Percentiles rank a stretch among this genome's conserved stretches.
Evolutionary conservation across 2,888 invertebrate genomes (phyloP).

Genomic region (Carabus problematicus): DNA sequence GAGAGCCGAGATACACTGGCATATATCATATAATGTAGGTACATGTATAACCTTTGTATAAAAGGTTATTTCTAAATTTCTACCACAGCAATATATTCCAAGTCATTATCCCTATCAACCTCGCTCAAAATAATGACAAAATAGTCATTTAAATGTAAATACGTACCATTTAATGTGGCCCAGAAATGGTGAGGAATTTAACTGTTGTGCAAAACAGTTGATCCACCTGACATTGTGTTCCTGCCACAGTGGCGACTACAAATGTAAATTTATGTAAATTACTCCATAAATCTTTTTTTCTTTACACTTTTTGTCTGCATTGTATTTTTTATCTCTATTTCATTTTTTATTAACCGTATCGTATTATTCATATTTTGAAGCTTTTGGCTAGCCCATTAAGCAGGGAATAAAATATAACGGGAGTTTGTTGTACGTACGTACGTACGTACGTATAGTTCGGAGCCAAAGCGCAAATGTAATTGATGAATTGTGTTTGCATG

Average conservation of each 20-base stretch:
- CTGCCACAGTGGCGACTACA: not conserved
- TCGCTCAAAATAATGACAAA: slow-evolving; percentile 4
- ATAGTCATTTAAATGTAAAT: slow-evolving; percentile 11
- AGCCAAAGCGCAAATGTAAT: no score
- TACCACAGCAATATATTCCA: not conserved
- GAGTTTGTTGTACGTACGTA: no score
- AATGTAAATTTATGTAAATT: slow-evolving; percentile 11
- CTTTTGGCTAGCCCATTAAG: no score
- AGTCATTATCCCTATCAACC: slow-evolving; percentile 8
- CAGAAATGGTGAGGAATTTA: slow-evolving; percentile 5
- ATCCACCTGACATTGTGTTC: not conserved
- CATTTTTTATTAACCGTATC: not conserved
- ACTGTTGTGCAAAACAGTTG: slow-evolving; percentile 6
- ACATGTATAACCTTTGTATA: no score
- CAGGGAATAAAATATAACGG: no score
- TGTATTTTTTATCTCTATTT: not conserved
- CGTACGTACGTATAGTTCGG: no score
- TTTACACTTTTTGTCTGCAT: not conserved
- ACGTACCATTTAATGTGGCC: slow-evolving; percentile 3
- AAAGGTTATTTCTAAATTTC: no score
- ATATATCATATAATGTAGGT: no score
- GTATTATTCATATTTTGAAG: no score
- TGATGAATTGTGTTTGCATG: no score
- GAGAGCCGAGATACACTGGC: no score
- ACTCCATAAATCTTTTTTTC: slow-evolving; percentile 2